phyloP scores from a whole-genome alignment of 2,888 invertebrate genomes.

The Perdita meconis region DNA sequence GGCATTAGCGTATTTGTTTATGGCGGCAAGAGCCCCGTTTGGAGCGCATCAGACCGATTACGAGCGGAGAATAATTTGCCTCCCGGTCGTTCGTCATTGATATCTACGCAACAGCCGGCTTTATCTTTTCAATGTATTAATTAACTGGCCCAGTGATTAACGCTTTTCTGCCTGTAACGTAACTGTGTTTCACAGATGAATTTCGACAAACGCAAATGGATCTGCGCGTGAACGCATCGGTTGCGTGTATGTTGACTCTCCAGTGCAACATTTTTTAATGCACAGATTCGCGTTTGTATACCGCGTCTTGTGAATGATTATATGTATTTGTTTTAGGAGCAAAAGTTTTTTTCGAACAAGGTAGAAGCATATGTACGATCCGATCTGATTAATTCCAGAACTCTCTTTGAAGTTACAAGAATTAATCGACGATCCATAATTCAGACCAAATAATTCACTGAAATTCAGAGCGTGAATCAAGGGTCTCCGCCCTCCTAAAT shows the following conservation, averaged over 20 bases:
- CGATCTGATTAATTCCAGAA: no score
- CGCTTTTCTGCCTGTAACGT: conserved; percentile 4
- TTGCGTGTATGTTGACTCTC: no score
- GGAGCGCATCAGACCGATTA: conserved; percentile 32
- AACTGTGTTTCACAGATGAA: conserved; percentile 5
- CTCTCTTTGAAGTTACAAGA: no score
- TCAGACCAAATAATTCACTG: not conserved
- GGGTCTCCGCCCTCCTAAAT: not conserved
- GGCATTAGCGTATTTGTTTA: conserved; percentile 70
- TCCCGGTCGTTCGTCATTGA: conserved; percentile 46
- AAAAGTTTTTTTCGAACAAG: no score
- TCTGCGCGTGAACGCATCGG: no score
- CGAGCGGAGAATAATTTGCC: conserved; percentile 57
- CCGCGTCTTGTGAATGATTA: no score
- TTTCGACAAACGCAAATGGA: not conserved
- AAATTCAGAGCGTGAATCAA: no score
- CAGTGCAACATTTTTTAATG: no score
- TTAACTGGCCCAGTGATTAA: conserved; percentile 33
- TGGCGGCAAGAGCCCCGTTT: conserved; percentile 17
- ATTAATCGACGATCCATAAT: not conserved
- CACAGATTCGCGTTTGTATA: no score
- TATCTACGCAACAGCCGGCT: conserved; percentile 25
- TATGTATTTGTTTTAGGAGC: no score
- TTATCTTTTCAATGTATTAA: conserved; percentile 52
- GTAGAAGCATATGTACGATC: no score